These are phyloP conservation scores for Acanthochromis polyacanthus DNA, from an alignment of 2,113 vertebrate species.

Conservation along the genomic window DNA sequence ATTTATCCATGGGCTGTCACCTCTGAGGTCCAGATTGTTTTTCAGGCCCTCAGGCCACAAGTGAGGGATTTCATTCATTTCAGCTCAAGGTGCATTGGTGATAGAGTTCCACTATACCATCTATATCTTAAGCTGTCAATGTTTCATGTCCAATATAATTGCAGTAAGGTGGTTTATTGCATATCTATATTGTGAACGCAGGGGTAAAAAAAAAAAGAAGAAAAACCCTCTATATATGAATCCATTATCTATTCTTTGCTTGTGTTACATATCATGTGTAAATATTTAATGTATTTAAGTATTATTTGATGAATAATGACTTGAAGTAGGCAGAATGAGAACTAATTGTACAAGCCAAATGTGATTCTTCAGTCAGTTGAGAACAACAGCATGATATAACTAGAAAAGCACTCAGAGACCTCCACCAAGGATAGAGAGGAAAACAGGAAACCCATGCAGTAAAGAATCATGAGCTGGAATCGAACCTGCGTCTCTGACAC, in stretches of 20 bases:
- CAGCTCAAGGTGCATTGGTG: slow-evolving; percentile 67
- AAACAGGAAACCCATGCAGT: too few species aligned
- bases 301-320: neutral
- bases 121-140: slow-evolving; percentile 74
- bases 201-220: neutral
- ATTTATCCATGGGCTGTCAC: slow-evolving; percentile 80
- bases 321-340: too few species aligned
- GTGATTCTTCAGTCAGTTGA: too few species aligned
- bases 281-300: neutral
- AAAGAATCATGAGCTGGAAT: too few species aligned
- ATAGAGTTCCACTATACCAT: slow-evolving; percentile 65
- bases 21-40: slow-evolving; percentile 81
- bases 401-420: too few species aligned
- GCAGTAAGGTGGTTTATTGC: slow-evolving; percentile 39
- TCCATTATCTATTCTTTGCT: neutral
- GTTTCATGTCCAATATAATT: slow-evolving; percentile 70
- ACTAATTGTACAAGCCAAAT: too few species aligned
- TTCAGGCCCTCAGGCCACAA: slow-evolving; percentile 69
- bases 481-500: too few species aligned
- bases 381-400: too few species aligned
- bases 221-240: neutral
- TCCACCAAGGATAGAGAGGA: too few species aligned
- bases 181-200: slow-evolving; percentile 34
- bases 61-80: slow-evolving; percentile 76
- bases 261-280: neutral